phyloP scores from a whole-genome alignment of 2,797 vertebrate species.

The Eutrigla gurnardus region DNA sequence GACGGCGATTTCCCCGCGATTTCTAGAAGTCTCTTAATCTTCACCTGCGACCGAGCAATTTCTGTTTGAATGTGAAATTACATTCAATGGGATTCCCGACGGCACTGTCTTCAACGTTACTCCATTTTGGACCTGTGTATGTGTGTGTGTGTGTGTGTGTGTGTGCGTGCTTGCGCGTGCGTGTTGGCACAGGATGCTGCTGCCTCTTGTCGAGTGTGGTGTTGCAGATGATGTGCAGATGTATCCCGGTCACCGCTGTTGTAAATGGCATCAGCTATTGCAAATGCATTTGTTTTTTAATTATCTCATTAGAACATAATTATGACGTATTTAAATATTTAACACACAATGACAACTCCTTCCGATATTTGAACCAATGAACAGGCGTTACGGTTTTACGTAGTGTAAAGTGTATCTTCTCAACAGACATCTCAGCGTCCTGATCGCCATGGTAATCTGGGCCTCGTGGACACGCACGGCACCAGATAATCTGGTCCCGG shows the following conservation, averaged over 20 bases:
- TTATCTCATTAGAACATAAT: background rate
- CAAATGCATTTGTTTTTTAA: background rate
- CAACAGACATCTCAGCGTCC: background rate
- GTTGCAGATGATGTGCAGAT: background rate
- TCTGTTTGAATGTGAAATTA: background rate
- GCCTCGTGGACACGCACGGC: background rate
- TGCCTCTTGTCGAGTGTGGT: background rate
- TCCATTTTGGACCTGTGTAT: conserved; percentile 49
- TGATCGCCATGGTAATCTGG: conserved; percentile 4
- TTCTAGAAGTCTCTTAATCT: background rate
- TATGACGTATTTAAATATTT: too few species aligned
- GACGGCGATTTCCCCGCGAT: background rate
- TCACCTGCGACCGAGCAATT: background rate
- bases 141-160: background rate
- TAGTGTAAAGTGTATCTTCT: background rate
- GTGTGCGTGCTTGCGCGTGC: too few species aligned
- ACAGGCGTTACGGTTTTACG: background rate
- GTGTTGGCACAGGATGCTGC: conserved; percentile 14
- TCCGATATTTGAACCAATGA: background rate
- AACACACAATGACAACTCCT: background rate
- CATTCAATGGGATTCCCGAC: conserved; percentile 19
- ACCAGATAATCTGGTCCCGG: background rate
- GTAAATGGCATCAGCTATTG: background rate
- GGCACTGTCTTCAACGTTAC: conserved; percentile 16
- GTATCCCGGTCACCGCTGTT: background rate